Conservation (phyloP, 2,888 invertebrate genomes). For the Mylabris sibirica region DNA sequence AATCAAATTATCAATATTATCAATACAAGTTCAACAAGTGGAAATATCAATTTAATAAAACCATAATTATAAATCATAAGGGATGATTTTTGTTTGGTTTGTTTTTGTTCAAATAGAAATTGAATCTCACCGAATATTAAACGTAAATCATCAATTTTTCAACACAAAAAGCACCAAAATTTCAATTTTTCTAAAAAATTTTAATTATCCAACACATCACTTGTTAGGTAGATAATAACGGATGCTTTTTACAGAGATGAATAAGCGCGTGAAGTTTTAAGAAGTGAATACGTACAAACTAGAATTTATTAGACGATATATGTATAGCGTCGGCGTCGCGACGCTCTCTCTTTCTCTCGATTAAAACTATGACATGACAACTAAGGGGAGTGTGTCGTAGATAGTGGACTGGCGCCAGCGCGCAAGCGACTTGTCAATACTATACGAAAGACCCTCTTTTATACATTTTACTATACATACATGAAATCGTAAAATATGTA, state of each 20-base stretch:
- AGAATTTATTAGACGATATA: constrained; percentile 23
- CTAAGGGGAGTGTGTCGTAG: constrained; percentile 39
- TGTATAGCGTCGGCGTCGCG: constrained; percentile 43
- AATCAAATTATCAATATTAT: neutral
- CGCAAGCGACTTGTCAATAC: constrained; percentile 37
- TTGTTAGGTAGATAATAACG: neutral
- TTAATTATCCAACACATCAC: neutral
- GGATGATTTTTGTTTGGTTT: neutral
- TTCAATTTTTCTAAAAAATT: neutral
- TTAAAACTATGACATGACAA: constrained; percentile 31
- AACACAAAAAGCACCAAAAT: neutral
- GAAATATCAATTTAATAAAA: neutral
- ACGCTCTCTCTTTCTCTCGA: constrained; percentile 35
- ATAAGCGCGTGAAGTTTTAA: constrained; percentile 51
- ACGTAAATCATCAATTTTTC: neutral
- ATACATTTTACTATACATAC: neutral
- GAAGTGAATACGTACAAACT: constrained; percentile 17
- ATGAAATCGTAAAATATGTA: neutral
- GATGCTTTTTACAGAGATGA: constrained; percentile 44
- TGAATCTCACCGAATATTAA: neutral
- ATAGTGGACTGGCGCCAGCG: constrained; percentile 39
- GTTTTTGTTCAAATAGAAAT: neutral
- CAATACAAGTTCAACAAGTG: constrained; percentile 3
- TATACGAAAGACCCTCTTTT: constrained; percentile 12
- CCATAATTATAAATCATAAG: neutral